Conservation (phyloP, 2,888 invertebrate species). For the Parnassius apollo region DNA sequence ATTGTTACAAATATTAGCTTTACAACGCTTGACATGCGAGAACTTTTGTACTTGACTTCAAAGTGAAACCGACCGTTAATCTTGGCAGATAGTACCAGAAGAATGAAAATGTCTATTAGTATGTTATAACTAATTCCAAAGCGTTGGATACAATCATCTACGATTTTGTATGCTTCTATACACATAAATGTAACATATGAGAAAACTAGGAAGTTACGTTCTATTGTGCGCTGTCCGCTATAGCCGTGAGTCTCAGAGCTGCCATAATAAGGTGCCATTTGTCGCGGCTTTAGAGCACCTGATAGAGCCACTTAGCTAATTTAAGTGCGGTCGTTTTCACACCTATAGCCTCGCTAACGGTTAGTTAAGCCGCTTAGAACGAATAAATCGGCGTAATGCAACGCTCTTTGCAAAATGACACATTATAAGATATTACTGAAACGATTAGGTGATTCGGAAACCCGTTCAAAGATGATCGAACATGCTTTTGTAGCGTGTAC, state of each 20-base stretch:
- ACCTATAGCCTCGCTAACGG: conserved; percentile 47
- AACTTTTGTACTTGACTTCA: too few relatives aligned
- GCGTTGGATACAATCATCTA: too few relatives aligned
- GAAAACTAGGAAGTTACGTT: neutral
- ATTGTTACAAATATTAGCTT: too few relatives aligned
- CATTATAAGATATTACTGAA: conserved; percentile 8
- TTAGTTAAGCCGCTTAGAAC: conserved; percentile 46
- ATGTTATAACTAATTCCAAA: too few relatives aligned
- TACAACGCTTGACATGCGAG: too few relatives aligned
- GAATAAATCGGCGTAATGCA: conserved; percentile 28
- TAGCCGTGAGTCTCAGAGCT: conserved; percentile 26
- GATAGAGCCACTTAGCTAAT: conserved; percentile 62
- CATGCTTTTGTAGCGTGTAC: neutral
- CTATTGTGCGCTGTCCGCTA: conserved; percentile 10
- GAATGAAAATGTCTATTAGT: too few relatives aligned
- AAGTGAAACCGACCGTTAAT: too few relatives aligned
- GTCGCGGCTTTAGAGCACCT: conserved; percentile 44
- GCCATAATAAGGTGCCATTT: conserved; percentile 45
- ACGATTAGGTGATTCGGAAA: conserved; percentile 7
- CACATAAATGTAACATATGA: too few relatives aligned
- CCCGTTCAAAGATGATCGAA: neutral
- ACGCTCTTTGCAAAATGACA: conserved; percentile 30
- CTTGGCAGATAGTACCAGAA: too few relatives aligned
- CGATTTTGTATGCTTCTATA: too few relatives aligned
- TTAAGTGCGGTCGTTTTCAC: conserved; percentile 53